These are phyloP conservation scores for Pristionchus entomophagus DNA, from an alignment of 2,888 invertebrate genomes.

Conservation along the genomic window DNA sequence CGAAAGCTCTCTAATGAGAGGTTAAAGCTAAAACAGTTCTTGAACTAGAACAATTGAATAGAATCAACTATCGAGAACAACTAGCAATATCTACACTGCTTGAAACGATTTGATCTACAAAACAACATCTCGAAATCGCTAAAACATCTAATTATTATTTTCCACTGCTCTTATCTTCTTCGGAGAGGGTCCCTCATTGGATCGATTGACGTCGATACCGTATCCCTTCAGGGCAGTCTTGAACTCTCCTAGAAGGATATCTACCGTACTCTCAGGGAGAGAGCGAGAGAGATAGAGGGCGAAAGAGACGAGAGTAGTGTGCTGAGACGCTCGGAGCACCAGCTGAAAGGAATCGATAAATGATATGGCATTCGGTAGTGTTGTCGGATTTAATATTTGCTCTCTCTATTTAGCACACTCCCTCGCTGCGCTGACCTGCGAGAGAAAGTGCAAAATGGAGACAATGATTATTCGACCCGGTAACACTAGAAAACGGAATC, in stretches of 20 bases:
- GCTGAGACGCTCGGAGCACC: neutral
- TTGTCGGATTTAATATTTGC: no score
- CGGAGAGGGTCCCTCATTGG: slow-evolving; percentile 27
- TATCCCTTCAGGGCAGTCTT: neutral
- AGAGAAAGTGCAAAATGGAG: no score
- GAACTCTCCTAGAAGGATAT: neutral
- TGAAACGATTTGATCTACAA: neutral
- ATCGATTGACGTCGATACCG: slow-evolving; percentile 40
- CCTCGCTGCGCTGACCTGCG: no score
- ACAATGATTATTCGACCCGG: no score
- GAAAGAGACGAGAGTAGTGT: slow-evolving; percentile 39
- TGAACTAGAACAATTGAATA: neutral
- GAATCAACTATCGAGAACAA: no score
- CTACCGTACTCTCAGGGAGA: neutral
- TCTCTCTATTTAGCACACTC: no score
- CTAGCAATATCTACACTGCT: neutral
- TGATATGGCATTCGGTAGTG: neutral
- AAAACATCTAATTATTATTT: slow-evolving; percentile 17
- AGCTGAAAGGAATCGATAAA: slow-evolving; percentile 22
- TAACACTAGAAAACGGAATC: neutral
- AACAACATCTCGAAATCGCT: neutral
- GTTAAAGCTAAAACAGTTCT: neutral
- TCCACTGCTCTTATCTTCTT: neutral
- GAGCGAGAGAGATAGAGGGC: slow-evolving; percentile 32
- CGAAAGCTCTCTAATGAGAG: slow-evolving; percentile 7